Base-by-base conservation (phyloP, 2,113 vertebrate genomes). In the Myxocyprinus asiaticus region DNA sequence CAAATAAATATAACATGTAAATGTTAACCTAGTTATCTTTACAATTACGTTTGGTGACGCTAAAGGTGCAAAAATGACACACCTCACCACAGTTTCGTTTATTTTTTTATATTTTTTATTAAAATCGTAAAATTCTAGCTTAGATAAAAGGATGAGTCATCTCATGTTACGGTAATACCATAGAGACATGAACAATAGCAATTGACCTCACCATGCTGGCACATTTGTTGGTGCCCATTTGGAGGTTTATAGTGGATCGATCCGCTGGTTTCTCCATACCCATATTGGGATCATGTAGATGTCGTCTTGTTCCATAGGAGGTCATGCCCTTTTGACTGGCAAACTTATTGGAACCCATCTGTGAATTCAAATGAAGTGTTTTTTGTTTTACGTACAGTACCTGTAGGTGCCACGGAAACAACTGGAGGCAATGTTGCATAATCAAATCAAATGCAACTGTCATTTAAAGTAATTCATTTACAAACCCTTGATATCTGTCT, bases 261-360 rank as follows among this genome's bases (percentile, higher is more conserved):
- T 98, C 96, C 83, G 94, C 7, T 0, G 95, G 96, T 77, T 91
- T 94, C 22, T 98, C 96, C 1, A 94, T 94, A 69, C 91, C 92
- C 43, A 95, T 88, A 80, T 94, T 98, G 80, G 96, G 92, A 70
- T 98, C 95, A 0, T 95, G 97, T 64, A 97, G 94, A 85, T 97
- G 96, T 63, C 96, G 95, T 33, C 95, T 91, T 9, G 96, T 97
- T 44, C 96, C 96, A 0, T 98, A 98, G 0, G 96, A 96, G 0
- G 96, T 98, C 96, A 98, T 98, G 64, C 96, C 96, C 88, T 97
- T 95, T 86, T 98, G 96, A 86, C 96, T 98, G 83, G 96, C 96
- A 7, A 95, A 94, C 87, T 96, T 95, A 87, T 98, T 98, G 89
- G 96, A 97, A 69, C 96, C 96, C 96, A 97, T 97, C 96, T 97